Percentiles rank a stretch among this genome's conserved stretches.
These are phyloP conservation scores for Archivesica marissinica DNA, from an alignment of 1,140 invertebrate species.

Conservation along the genomic window DNA sequence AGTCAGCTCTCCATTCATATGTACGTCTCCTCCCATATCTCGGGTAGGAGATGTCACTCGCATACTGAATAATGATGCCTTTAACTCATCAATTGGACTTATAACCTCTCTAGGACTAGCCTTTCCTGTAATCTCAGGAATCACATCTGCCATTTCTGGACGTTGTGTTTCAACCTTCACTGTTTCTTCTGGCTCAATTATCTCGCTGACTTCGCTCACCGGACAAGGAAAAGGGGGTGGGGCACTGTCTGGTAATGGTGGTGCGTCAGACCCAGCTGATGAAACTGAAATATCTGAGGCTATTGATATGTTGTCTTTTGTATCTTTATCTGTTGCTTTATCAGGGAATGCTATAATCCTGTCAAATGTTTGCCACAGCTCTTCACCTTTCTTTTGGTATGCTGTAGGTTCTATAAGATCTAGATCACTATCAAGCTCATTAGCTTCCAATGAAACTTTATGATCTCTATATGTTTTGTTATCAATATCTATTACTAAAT, in stretches of 20 bases:
- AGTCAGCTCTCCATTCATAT: constrained; percentile 29
- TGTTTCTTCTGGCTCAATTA: constrained; percentile 1
- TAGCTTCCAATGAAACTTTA: background rate
- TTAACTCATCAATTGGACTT: constrained; percentile 49
- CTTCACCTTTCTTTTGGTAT: constrained; percentile 4
- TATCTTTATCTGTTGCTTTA: constrained; percentile 19
- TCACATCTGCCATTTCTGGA: constrained; percentile 11
- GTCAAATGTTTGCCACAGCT: constrained; percentile 51
- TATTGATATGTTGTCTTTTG: constrained; percentile 57
- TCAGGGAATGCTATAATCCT: constrained; percentile 36
- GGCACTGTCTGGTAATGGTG: constrained; percentile 66
- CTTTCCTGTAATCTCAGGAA: constrained; percentile 46
- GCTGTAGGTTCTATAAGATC: background rate
- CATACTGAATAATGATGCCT: constrained; percentile 57
- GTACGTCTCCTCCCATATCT: background rate
- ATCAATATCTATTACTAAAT: background rate
- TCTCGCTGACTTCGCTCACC: background rate
- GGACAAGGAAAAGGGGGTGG: constrained; percentile 64
- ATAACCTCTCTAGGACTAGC: constrained; percentile 46
- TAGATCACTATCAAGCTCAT: background rate
- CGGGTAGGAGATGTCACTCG: constrained; percentile 44
- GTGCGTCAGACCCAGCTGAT: constrained; percentile 63
- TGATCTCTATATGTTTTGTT: background rate
- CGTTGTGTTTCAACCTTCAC: background rate
- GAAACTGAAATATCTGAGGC: constrained; percentile 58